A percentile compares a stretch with the other conserved stretches of the same genome.
These are phyloP conservation scores for Chrysotoxum bicinctum DNA, from an alignment of 2,888 invertebrate species.

Conservation along the genomic window DNA sequence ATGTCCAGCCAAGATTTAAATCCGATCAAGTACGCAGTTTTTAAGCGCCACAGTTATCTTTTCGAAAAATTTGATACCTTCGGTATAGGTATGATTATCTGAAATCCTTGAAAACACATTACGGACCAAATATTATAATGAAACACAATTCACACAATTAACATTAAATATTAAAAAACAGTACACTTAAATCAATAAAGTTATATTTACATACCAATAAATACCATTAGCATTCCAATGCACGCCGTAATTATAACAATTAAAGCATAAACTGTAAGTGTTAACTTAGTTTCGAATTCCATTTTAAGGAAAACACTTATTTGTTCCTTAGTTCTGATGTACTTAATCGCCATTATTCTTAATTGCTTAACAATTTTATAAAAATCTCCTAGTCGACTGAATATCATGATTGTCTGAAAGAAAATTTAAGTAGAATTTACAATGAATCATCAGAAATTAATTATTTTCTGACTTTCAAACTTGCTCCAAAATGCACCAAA, in stretches of 20 bases:
- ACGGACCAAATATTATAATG: no score
- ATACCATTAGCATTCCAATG: neutral
- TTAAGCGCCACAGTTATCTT: no score
- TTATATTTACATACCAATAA: no score
- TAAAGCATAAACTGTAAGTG: neutral
- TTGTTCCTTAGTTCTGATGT: slow-evolving; percentile 14
- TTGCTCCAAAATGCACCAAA: slow-evolving; percentile 14
- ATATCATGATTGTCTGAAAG: slow-evolving; percentile 21
- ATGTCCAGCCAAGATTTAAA: no score
- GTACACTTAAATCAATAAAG: no score
- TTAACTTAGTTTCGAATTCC: slow-evolving; percentile 1
- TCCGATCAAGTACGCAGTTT: no score
- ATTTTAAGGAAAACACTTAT: neutral
- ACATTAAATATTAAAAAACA: no score
- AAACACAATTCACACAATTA: no score
- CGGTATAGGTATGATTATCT: no score
- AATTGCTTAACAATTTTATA: slow-evolving; percentile 4
- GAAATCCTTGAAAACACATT: no score
- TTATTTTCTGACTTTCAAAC: slow-evolving; percentile 8
- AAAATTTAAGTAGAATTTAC: neutral
- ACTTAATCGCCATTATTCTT: slow-evolving; percentile 6
- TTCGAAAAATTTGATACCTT: no score
- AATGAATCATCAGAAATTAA: neutral
- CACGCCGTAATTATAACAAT: neutral
- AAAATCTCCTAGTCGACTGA: slow-evolving; percentile 21